phyloP scores from a whole-genome alignment of 2,797 vertebrate genomes.

The Podargus strigoides region DNA sequence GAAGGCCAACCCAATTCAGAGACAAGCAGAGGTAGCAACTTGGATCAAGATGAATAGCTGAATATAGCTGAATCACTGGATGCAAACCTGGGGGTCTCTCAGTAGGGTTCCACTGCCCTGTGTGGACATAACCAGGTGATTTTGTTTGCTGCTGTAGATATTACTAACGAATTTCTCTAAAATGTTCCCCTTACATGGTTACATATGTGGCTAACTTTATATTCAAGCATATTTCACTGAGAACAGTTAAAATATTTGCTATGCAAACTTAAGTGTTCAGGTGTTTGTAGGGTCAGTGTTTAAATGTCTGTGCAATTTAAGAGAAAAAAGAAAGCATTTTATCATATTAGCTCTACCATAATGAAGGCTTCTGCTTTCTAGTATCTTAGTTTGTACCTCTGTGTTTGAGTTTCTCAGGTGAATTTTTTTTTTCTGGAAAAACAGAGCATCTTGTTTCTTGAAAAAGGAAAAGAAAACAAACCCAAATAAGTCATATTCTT shows the following conservation, averaged over 20 bases:
- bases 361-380: neutral
- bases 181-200: neutral
- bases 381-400: neutral
- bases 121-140: neutral
- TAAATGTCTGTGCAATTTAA: neutral
- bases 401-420: neutral
- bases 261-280: neutral
- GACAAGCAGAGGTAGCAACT: neutral
- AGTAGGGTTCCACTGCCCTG: neutral
- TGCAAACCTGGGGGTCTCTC: neutral
- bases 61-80: neutral
- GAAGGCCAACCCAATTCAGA: neutral
- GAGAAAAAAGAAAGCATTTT: neutral
- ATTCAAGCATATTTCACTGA: neutral
- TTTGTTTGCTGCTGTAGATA: neutral
- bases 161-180: neutral
- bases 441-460: neutral
- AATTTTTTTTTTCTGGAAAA: neutral
- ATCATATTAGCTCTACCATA: neutral
- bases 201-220: neutral
- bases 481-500: neutral
- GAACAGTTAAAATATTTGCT: neutral
- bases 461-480: neutral
- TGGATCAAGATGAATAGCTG: neutral
- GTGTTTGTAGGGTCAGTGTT: neutral